Evolutionary conservation across 2,797 vertebrate genomes (phyloP), one percentile per base, ranked within the genome.

Genomic region (Chelon labrosus): DNA sequence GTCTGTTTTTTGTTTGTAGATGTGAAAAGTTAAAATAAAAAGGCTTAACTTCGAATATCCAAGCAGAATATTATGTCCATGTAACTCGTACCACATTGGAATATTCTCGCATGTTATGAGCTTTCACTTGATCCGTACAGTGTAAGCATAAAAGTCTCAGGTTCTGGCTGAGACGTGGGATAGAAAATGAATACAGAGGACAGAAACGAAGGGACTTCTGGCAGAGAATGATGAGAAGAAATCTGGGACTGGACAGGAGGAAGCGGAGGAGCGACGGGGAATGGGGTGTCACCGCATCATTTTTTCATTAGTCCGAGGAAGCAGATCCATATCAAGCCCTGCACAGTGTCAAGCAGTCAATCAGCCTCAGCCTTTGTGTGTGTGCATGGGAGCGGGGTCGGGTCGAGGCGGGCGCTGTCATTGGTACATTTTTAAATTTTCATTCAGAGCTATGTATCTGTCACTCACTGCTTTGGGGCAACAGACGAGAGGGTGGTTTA

Each of bases 401-500:
- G 31, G 73, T 80, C 41, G 76, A 52, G 67, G 41, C 49, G 56
- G 39, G 63, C 51, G 55, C 42, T 13, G 11, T 4, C 63, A 51
- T 22, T 74, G 60, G 54, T 59, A 60, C 10, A 9, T 59, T 68
- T 66, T 84, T 19, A 86, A 91, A 91, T 67, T 88, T 92, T 92
- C 82, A 93, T 90, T 67, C 65, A 37, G 51, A 14, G 37, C 77
- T 78, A 39, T 77, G 84, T 80, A 77, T 81, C 89, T 92, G 92
- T 93, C 91, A 91, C 87, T 91, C 86, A 77, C 85, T 78, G 90
- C 93, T 92, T 84, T 80, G 70, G 88, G 92, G 85, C 88, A 91
- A 74, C 60, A 79, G 74, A 86, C 85, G 74, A 41, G 83, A 38
- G 17, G 47, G 53, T 52, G 77, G 81, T 87, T 90, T 84, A 84